These are phyloP conservation scores for Chamaetylas fuelleborni DNA, from an alignment of 2,113 vertebrate genomes.

Conservation along the genomic window DNA sequence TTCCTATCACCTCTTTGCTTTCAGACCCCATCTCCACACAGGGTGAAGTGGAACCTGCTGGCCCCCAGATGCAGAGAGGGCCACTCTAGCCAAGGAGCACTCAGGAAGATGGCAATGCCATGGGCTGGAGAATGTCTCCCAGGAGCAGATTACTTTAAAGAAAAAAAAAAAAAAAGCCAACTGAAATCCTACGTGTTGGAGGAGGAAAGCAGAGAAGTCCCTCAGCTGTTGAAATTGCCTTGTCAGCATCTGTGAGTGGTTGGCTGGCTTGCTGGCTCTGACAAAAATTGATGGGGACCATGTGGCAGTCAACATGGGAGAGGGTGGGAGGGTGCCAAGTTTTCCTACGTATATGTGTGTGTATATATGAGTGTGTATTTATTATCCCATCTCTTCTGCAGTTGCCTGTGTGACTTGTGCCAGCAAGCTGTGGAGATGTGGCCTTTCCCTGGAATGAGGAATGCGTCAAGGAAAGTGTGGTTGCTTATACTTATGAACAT, in stretches of 20 bases:
- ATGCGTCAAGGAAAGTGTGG: conserved; percentile 61
- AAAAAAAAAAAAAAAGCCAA: background rate
- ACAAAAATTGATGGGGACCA: conserved; percentile 66
- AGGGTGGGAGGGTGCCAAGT: conserved; percentile 38
- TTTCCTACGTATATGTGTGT: conserved; percentile 36
- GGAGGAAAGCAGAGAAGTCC: conserved; percentile 3
- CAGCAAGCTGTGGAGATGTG: conserved; percentile 54
- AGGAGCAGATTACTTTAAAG: background rate
- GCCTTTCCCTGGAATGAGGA: conserved; percentile 55
- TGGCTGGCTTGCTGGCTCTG: conserved; percentile 42
- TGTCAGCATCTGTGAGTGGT: conserved; percentile 22
- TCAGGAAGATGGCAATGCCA: background rate
- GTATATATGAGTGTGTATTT: conserved; percentile 19
- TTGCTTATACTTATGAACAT: conserved; percentile 15
- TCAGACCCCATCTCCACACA: background rate
- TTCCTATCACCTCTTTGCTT: background rate
- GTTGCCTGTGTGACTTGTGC: conserved; percentile 40
- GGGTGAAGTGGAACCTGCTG: background rate
- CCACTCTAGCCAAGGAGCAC: background rate
- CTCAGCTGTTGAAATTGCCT: conserved; percentile 52
- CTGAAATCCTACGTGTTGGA: background rate
- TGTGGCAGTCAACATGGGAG: conserved; percentile 56
- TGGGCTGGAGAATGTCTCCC: background rate
- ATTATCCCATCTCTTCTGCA: conserved; percentile 41
- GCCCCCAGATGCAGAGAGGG: background rate